Evolutionary conservation across 1,140 invertebrate genomes (phyloP), one percentile per base, ranked within the genome.

Genomic region (Campoletis sonorensis): DNA sequence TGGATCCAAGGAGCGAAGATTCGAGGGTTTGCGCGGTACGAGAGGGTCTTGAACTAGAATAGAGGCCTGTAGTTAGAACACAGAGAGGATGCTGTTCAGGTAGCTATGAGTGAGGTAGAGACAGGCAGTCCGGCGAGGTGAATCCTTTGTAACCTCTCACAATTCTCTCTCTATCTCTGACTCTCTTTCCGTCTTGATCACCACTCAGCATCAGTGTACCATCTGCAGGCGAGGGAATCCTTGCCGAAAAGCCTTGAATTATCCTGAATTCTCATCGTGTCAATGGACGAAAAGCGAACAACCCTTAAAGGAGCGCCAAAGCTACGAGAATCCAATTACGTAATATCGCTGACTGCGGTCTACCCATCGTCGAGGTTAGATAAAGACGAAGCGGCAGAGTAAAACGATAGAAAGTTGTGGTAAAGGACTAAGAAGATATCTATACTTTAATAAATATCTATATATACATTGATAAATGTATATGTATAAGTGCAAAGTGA

Each of bases 221-320:
- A 86, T 87, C 86, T 85, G 85, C 45, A 83, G 79, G 54, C 78
- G 81, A 82, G 83, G 68, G 81, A 86, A 83, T 82, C 85, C 84
- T 83, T 83, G 80, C 77, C 40, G 61, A 67, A 27, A 67, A 73
- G 37, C 71, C 72, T 82, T 79, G 86, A 86, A 84, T 86, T 85
- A 86, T 86, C 83, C 85, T 76, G 81, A 81, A 85, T 84, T 84
- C 80, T 81, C 71, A 81, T 79, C 84, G 81, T 84, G 84, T 87
- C 86, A 86, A 87, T 87, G 85, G 85, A 84, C 13, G 23, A 67
- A 73, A 26, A 73, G 40, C 71, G 71, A 49, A n/a, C 54, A 78
- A 37, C 61, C 68, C 45, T 80, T 68, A 33, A 70, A 77, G 61
- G 30, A 30, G 54, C 64, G 49, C 72, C 23, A 67, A 27, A 51